phyloP scores from a whole-genome alignment of 2,888 invertebrate species.

The Andrena fulva region DNA sequence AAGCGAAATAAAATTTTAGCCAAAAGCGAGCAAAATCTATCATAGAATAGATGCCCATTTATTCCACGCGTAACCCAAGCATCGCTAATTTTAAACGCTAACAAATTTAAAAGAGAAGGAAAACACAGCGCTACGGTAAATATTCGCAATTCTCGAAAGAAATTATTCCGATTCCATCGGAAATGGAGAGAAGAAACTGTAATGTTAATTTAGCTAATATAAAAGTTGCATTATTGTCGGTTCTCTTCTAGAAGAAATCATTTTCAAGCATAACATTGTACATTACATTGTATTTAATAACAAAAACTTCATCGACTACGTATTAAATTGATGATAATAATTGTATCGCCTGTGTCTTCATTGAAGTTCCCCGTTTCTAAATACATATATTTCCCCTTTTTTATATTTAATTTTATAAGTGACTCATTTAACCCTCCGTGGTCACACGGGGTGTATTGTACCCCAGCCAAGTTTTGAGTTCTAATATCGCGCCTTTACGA shows the following conservation, averaged over 20 bases:
- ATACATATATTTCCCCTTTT: background rate
- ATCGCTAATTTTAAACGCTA: conserved; percentile 14
- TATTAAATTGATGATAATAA: conserved; percentile 32
- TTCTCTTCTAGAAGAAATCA: conserved; percentile 27
- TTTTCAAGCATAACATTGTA: conserved; percentile 33
- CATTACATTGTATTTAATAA: conserved; percentile 34
- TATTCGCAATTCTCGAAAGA: background rate
- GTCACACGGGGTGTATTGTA: too few relatives aligned
- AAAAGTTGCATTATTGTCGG: conserved; percentile 15
- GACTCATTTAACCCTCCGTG: too few relatives aligned
- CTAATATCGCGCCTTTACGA: too few relatives aligned
- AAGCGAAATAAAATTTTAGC: conserved; percentile 41
- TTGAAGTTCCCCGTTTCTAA: background rate
- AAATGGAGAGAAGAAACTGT: conserved; percentile 3
- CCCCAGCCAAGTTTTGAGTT: too few relatives aligned
- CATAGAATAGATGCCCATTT: conserved; percentile 19
- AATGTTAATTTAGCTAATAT: conserved; percentile 13
- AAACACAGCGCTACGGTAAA: background rate
- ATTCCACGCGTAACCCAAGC: conserved; percentile 2
- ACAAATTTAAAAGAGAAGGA: background rate
- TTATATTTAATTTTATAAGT: background rate
- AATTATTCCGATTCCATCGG: conserved; percentile 1
- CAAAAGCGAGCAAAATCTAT: conserved; percentile 20
- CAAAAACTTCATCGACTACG: conserved; percentile 23
- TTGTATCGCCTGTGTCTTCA: background rate